Evolutionary conservation across 2,888 invertebrate genomes (phyloP).

Genomic region (Habroteleia sp.): DNA sequence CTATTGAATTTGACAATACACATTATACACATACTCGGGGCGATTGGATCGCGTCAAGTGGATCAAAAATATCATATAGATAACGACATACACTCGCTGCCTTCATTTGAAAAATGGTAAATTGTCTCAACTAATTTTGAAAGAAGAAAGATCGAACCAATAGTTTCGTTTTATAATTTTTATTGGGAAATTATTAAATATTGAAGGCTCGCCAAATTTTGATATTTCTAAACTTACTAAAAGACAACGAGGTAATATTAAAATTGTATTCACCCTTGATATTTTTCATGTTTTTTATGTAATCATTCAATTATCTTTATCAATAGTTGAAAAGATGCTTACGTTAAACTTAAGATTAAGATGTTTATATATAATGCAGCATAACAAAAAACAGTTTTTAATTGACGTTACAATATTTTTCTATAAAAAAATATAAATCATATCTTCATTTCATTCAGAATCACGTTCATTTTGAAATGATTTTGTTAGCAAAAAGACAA

Average conservation of each 20-base stretch:
- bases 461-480: too few relatives aligned
- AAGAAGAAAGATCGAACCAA: constrained; percentile 23
- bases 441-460: too few relatives aligned
- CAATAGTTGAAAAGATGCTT: too few relatives aligned
- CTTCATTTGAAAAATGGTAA: constrained; percentile 44
- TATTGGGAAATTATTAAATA: too few relatives aligned
- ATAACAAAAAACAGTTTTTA: too few relatives aligned
- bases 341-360: too few relatives aligned
- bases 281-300: too few relatives aligned
- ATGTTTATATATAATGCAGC: too few relatives aligned
- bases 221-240: constrained; percentile 15
- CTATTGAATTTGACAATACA: constrained; percentile 28
- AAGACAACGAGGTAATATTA: constrained; percentile 49
- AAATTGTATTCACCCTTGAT: constrained; percentile 46
- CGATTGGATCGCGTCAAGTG: constrained; percentile 75
- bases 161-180: constrained; percentile 2
- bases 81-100: constrained; percentile 64
- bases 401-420: too few relatives aligned
- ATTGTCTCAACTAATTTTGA: constrained; percentile 22
- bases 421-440: too few relatives aligned
- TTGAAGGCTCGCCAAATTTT: constrained; percentile 1
- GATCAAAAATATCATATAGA: constrained; percentile 67
- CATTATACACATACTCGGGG: constrained; percentile 66
- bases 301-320: too few relatives aligned
- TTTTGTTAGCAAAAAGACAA: too few relatives aligned